Evolutionary conservation across 2,888 invertebrate species (phyloP).

Genomic region (Acleris holmiana): DNA sequence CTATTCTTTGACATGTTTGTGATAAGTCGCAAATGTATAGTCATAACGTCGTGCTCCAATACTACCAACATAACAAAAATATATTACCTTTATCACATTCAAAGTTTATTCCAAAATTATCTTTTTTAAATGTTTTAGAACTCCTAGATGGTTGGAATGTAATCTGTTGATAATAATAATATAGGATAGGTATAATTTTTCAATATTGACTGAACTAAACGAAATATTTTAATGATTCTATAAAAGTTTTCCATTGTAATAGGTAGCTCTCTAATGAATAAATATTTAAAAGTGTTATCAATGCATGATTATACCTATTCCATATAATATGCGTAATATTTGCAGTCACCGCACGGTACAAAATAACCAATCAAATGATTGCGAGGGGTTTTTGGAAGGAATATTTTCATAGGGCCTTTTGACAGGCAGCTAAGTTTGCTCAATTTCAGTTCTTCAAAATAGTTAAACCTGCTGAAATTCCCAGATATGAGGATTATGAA

Average conservation of each 20-base stretch:
- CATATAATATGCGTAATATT: conserved; percentile 22
- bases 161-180: conserved; percentile 13
- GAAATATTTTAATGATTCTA: conserved; percentile 40
- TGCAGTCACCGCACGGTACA: conserved; percentile 26
- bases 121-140: conserved; percentile 36
- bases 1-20: neutral
- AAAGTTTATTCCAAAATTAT: conserved; percentile 38
- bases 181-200: conserved; percentile 45
- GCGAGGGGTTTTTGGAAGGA: neutral
- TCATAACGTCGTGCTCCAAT: conserved; percentile 8
- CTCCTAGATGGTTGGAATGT: conserved; percentile 38
- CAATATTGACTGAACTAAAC: conserved; percentile 55
- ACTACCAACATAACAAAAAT: conserved; percentile 26
- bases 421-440: no score
- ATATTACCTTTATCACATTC: conserved; percentile 35
- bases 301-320: conserved; percentile 35
- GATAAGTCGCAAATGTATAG: neutral
- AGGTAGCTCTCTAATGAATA: conserved; percentile 69
- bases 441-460: no score
- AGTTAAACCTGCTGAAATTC: no score
- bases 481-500: no score
- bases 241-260: conserved; percentile 51
- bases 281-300: conserved; percentile 33
- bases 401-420: no score
- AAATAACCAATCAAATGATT: neutral